Conservation (phyloP, 2,797 vertebrate species). For the Scolopax bukidnonensis region DNA sequence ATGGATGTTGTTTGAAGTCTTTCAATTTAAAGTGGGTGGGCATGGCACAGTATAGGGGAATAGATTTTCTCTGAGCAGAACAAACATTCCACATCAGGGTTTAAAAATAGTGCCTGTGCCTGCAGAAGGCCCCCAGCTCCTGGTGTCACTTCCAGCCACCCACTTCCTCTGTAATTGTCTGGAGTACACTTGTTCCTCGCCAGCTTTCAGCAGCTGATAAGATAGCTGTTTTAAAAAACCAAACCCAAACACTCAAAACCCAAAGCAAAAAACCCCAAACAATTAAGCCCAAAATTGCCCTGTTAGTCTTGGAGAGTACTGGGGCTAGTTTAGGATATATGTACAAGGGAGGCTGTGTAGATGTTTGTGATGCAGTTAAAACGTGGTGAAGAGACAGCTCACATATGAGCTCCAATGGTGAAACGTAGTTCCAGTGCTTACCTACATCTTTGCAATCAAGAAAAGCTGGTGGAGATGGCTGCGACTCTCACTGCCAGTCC, state of each 20-base stretch:
- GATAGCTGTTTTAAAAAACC: background rate
- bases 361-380: background rate
- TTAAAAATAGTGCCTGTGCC: constrained; percentile 46
- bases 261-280: background rate
- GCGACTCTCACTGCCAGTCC: background rate
- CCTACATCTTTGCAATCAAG: accelerated
- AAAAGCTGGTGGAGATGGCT: background rate
- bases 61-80: constrained; percentile 31
- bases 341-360: background rate
- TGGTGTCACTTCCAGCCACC: background rate
- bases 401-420: background rate
- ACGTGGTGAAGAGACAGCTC: background rate
- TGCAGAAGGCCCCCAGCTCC: background rate
- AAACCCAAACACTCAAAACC: accelerated
- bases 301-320: background rate
- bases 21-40: background rate
- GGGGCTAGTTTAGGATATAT: background rate
- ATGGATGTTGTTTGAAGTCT: background rate
- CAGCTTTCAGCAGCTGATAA: background rate
- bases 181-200: constrained; percentile 3
- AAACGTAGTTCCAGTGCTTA: background rate
- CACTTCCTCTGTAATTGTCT: background rate
- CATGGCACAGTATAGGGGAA: background rate
- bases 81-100: background rate
- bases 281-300: background rate